Percentiles rank a stretch among this genome's conserved stretches.
These are phyloP conservation scores for Drosophila pectinifera DNA, from an alignment of 1,140 invertebrate genomes.

Conservation along the genomic window DNA sequence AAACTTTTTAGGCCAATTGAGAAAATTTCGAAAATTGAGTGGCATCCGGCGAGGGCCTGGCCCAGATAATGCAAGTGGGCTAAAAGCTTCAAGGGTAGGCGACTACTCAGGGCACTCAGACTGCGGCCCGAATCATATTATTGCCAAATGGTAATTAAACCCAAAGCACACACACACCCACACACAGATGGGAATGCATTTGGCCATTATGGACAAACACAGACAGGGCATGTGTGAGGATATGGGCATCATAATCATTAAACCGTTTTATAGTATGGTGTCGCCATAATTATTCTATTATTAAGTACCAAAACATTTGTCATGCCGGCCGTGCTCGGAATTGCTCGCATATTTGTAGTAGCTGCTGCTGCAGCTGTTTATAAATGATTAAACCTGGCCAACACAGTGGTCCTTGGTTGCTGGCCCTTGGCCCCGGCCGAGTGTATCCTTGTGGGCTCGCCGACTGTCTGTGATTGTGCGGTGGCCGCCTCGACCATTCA, in stretches of 20 bases:
- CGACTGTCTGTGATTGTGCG: constrained; percentile 63
- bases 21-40: constrained; percentile 43
- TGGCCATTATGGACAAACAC: constrained; percentile 7
- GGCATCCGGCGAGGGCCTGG: constrained; percentile 17
- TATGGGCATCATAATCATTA: constrained; percentile 73
- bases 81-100: constrained; percentile 10
- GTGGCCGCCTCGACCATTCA: constrained; percentile 50
- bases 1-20: constrained; percentile 43
- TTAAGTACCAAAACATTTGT: constrained; percentile 83
- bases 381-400: constrained; percentile 79
- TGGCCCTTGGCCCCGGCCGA: constrained; percentile 26
- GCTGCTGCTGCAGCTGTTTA: constrained; percentile 59
- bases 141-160: constrained; percentile 46
- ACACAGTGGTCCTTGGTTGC: constrained; percentile 27
- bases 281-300: constrained; percentile 82
- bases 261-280: constrained; percentile 78
- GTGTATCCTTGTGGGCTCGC: constrained; percentile 48
- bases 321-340: constrained; percentile 65
- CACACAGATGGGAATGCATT: neutral
- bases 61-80: constrained; percentile 26
- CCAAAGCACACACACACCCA: constrained; percentile 14
- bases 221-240: constrained; percentile 4
- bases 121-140: constrained; percentile 16
- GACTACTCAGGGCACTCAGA: neutral
- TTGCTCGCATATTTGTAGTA: constrained; percentile 49